A percentile compares a stretch with the other conserved stretches of the same genome.
Evolutionary conservation across 2,113 vertebrate genomes (phyloP).

Genomic region (Rafetus swinhoei): DNA sequence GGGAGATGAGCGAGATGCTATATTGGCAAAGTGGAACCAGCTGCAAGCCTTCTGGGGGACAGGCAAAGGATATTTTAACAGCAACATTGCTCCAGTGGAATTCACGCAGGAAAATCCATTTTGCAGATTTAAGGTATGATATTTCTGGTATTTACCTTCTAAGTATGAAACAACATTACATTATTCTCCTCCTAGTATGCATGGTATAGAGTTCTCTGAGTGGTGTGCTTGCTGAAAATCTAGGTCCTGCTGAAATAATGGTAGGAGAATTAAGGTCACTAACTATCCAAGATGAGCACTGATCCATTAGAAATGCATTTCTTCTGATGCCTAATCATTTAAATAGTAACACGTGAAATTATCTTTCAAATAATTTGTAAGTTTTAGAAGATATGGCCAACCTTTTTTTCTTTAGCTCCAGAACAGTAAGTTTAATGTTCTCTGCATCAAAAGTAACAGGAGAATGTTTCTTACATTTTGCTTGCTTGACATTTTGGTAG

Average conservation of each 20-base stretch:
- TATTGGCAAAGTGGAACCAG: conserved; percentile 98
- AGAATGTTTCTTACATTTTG: background rate
- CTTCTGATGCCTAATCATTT: background rate
- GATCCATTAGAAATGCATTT: background rate
- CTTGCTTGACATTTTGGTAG: accelerated
- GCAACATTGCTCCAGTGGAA: conserved; percentile 91
- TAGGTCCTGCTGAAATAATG: background rate
- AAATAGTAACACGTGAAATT: background rate
- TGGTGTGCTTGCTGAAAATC: background rate
- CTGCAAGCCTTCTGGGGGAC: conserved; percentile 99
- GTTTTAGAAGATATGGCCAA: background rate
- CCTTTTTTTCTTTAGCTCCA: background rate
- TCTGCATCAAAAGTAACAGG: background rate
- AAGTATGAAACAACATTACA: background rate
- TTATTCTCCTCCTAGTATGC: background rate
- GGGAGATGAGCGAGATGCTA: conserved; percentile 95
- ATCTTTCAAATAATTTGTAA: background rate
- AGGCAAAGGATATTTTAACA: conserved; percentile 95
- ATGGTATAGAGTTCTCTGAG: background rate
- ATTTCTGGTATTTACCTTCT: accelerated
- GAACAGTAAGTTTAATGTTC: background rate
- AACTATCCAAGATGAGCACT: background rate
- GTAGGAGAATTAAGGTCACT: background rate
- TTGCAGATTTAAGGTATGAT: conserved; percentile 95
- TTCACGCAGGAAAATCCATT: conserved; percentile 97